Evolutionary conservation across 2,113 vertebrate genomes (phyloP).

Genomic region (Egretta garzetta): DNA sequence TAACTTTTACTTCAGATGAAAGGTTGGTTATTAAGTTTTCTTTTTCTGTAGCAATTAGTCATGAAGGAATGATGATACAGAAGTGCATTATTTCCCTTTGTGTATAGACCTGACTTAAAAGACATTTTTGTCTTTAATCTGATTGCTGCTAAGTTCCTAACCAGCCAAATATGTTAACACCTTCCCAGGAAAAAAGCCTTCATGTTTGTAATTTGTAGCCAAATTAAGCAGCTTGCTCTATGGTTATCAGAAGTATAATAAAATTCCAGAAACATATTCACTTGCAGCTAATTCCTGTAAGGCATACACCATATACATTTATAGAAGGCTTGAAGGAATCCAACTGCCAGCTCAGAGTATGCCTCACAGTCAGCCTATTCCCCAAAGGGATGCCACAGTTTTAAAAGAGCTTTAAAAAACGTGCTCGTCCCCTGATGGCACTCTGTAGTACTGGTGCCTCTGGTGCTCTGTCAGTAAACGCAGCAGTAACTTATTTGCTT

Average conservation of each 20-base stretch:
- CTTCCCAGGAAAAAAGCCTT: background rate
- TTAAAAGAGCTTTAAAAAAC: conserved; percentile 45
- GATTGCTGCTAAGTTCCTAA: background rate
- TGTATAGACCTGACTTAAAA: background rate
- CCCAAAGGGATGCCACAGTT: conserved; percentile 39
- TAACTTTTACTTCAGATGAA: background rate
- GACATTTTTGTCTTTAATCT: background rate
- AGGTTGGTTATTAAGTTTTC: background rate
- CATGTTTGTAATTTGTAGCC: background rate
- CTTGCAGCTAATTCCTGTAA: conserved; percentile 38
- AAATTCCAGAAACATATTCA: conserved; percentile 43
- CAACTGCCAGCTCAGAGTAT: conserved; percentile 30
- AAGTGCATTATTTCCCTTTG: background rate
- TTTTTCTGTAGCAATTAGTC: background rate
- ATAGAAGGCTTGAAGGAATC: conserved; percentile 52
- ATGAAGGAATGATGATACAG: background rate
- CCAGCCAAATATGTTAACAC: background rate
- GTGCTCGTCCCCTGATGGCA: conserved; percentile 18
- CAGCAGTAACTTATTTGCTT: conserved; percentile 63
- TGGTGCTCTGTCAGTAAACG: conserved; percentile 59
- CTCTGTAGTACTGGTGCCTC: conserved; percentile 40
- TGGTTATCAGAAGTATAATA: conserved; percentile 17
- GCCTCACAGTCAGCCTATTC: conserved; percentile 40
- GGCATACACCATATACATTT: conserved; percentile 33
- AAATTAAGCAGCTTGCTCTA: conserved; percentile 18